phyloP scores from a whole-genome alignment of 2,888 invertebrate species.

The Oxyscelio sp. region DNA sequence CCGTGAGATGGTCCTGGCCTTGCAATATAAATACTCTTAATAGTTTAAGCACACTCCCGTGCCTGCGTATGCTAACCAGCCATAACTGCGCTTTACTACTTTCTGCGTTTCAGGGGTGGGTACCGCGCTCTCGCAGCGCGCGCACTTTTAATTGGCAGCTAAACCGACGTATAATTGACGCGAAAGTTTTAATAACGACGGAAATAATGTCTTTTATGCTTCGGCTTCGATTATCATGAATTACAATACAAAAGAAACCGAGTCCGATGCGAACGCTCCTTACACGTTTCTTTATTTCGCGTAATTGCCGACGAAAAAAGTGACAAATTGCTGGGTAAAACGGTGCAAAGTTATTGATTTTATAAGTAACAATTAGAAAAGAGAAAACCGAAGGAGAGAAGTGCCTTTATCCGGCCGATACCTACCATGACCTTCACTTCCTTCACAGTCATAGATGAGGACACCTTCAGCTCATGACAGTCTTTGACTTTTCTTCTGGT shows the following conservation, averaged over 20 bases:
- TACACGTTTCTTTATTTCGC: slow-evolving; percentile 33
- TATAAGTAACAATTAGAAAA: slow-evolving; percentile 40
- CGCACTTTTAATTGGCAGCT: slow-evolving; percentile 62
- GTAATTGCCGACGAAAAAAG: slow-evolving; percentile 27
- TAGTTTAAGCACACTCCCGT: slow-evolving; percentile 87
- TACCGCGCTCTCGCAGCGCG: slow-evolving; percentile 47
- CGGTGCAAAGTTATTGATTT: slow-evolving; percentile 40
- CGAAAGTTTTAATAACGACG: slow-evolving; percentile 66
- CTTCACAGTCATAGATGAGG: slow-evolving; percentile 85
- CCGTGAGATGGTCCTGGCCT: slow-evolving; percentile 84
- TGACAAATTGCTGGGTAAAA: slow-evolving; percentile 21
- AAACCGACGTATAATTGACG: slow-evolving; percentile 66
- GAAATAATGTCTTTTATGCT: slow-evolving; percentile 51
- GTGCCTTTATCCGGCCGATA: slow-evolving; percentile 13
- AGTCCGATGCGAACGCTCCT: too few relatives aligned
- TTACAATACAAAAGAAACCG: slow-evolving; percentile 33
- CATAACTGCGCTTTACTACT: slow-evolving; percentile 87
- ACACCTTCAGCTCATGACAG: slow-evolving; percentile 85
- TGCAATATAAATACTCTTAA: slow-evolving; percentile 88
- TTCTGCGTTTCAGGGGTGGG: slow-evolving; percentile 77
- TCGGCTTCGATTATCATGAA: slow-evolving; percentile 36
- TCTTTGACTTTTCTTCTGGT: slow-evolving; percentile 85
- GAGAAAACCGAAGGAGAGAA: slow-evolving; percentile 3
- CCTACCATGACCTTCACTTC: slow-evolving; percentile 86
- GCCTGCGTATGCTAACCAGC: slow-evolving; percentile 87